A percentile compares a stretch with the other conserved stretches of the same genome.
Evolutionary conservation across 2,797 vertebrate genomes (phyloP).

Genomic region (Crypturellus tataupa): DNA sequence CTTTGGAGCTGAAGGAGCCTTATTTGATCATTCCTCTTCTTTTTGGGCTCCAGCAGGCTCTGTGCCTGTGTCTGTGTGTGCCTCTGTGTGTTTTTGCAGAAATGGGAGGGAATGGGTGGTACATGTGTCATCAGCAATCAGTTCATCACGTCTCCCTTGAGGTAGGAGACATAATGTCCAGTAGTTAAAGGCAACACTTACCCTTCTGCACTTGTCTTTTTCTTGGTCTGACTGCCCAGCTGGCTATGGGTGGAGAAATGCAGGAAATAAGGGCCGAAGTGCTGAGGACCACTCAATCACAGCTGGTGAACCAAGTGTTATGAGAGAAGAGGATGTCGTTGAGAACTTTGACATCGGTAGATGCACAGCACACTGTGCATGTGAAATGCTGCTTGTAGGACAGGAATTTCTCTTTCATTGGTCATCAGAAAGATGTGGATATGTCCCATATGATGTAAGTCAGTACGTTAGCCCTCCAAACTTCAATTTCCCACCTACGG

Average conservation of each 20-base stretch:
- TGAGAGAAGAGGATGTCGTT: fast-evolving
- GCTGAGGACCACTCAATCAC: not conserved
- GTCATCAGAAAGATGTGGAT: not conserved
- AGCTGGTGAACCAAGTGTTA: not conserved
- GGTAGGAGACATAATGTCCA: not conserved
- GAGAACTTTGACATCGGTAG: not conserved
- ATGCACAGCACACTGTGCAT: not conserved
- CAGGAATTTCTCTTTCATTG: not conserved
- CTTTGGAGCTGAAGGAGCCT: not conserved
- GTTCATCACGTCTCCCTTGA: not conserved
- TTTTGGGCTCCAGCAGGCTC: not conserved
- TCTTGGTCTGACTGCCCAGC: not conserved
- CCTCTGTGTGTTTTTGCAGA: not conserved
- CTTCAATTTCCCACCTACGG: not conserved
- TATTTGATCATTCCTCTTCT: not conserved
- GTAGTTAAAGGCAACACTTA: not conserved
- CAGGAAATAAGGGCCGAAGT: not conserved
- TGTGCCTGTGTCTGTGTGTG: not conserved
- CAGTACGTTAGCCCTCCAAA: not conserved
- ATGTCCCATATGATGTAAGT: fast-evolving
- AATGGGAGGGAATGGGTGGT: not conserved
- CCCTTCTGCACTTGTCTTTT: fast-evolving
- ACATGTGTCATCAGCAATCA: fast-evolving
- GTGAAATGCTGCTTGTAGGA: not conserved
- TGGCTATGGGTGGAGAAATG: not conserved